A percentile compares a stretch with the other conserved stretches of the same genome.
phyloP scores from a whole-genome alignment of 2,113 vertebrate species.

The Mus musculus region GRCm39 chr9:74738001-74738500 shows the following conservation, averaged over 20 bases:
- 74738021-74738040: conserved; percentile 14
- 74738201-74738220: not conserved
- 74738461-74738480: not conserved
- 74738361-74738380: not conserved
- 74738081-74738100: conserved; percentile 12
- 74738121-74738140: not conserved
- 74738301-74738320: not conserved
- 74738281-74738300: not conserved
- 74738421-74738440: not conserved
- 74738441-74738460: not conserved
- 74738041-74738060: not conserved
- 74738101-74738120: conserved; percentile 31
- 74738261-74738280: not conserved
- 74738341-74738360: not conserved
- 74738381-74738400: not conserved
- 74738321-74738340: not conserved
- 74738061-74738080: conserved; percentile 6
- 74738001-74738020: conserved; percentile 23
- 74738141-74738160: not conserved
- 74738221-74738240: not conserved
- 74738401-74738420: not conserved
- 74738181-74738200: not conserved
- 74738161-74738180: not conserved
- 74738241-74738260: not conserved
- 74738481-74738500: not conserved